phyloP scores from a whole-genome alignment of 2,113 vertebrate species.

The Ptyas mucosa region DNA sequence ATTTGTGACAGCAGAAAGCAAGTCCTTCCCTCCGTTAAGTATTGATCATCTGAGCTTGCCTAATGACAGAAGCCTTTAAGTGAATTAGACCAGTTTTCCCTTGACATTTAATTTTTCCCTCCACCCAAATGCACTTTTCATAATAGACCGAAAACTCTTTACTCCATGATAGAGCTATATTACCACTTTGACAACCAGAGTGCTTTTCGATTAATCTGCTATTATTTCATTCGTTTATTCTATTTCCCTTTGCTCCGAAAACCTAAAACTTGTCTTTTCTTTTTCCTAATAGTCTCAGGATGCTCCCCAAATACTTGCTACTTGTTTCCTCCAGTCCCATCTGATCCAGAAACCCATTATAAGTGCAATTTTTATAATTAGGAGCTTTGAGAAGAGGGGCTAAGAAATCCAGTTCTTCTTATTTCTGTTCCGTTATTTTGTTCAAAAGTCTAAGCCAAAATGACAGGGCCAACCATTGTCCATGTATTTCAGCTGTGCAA shows the following conservation, averaged over 20 bases:
- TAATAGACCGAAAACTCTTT: constrained; percentile 56
- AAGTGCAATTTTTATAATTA: background rate
- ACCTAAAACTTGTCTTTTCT: background rate
- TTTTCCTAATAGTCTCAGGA: background rate
- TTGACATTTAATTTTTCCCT: constrained; percentile 62
- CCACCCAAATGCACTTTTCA: constrained; percentile 53
- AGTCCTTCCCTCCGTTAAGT: constrained; percentile 59
- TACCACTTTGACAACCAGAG: constrained; percentile 24
- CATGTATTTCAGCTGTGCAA: background rate
- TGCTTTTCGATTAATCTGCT: constrained; percentile 53
- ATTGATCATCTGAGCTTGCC: constrained; percentile 66
- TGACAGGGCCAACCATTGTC: background rate
- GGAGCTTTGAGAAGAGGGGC: background rate
- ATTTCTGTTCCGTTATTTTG: background rate
- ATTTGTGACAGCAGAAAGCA: constrained; percentile 39
- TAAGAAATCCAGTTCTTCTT: background rate
- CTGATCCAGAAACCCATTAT: background rate
- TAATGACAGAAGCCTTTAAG: constrained; percentile 65
- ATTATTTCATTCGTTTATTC: constrained; percentile 17
- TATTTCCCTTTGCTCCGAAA: background rate
- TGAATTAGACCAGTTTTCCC: constrained; percentile 67
- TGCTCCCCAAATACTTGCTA: background rate
- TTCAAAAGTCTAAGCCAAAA: background rate
- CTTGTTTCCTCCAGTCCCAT: background rate
- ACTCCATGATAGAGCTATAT: constrained; percentile 54